phyloP scores from a whole-genome alignment of 1,140 invertebrate species.

The Nomia melanderi region DNA sequence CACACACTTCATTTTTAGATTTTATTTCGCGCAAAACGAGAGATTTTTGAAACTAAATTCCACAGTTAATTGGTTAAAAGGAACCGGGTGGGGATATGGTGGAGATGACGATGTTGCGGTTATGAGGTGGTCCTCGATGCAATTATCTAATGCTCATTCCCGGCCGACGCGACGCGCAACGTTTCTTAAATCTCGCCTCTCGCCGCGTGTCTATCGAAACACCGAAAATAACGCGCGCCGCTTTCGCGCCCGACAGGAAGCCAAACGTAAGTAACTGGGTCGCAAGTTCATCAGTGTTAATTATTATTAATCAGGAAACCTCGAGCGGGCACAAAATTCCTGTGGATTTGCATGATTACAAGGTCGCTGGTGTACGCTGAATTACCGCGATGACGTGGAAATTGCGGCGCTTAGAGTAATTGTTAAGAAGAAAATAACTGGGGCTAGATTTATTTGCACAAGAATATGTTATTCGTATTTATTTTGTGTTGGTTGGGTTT shows the following conservation, averaged over 20 bases:
- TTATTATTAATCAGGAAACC: slow-evolving; percentile 64
- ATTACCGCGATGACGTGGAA: neutral
- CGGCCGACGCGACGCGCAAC: too few species aligned
- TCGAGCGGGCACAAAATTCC: slow-evolving; percentile 15
- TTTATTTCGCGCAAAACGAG: too few species aligned
- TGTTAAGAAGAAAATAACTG: neutral
- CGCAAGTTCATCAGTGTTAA: slow-evolving; percentile 75
- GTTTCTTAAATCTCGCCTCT: slow-evolving; percentile 3
- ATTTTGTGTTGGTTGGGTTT: neutral
- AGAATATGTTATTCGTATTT: neutral
- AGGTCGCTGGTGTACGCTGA: neutral
- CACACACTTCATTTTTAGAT: too few species aligned
- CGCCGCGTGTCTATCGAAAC: slow-evolving; percentile 15
- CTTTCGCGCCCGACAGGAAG: slow-evolving; percentile 40
- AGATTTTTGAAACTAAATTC: too few species aligned
- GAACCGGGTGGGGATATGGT: too few species aligned
- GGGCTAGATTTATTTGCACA: neutral
- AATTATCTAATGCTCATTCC: too few species aligned
- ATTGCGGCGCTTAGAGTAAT: neutral
- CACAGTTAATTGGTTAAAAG: too few species aligned
- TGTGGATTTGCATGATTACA: slow-evolving; percentile 18
- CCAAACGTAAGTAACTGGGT: slow-evolving; percentile 65
- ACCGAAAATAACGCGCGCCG: slow-evolving; percentile 53
- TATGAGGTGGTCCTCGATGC: neutral
- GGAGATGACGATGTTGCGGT: too few species aligned